Base-by-base conservation (phyloP, 2,797 vertebrate species). In the Sarcophilus harrisii region DNA sequence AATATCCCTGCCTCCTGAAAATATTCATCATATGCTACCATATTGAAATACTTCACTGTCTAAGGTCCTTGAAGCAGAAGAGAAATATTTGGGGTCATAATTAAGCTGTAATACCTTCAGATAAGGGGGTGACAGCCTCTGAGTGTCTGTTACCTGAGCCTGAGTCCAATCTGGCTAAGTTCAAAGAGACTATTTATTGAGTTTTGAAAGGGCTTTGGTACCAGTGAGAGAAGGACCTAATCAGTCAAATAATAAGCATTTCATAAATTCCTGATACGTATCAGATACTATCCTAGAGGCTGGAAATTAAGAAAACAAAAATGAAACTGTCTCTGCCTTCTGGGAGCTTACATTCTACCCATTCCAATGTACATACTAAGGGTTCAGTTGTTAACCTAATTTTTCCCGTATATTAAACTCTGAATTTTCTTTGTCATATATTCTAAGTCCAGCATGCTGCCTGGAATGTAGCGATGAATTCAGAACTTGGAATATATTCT, bases 151-250 rank as follows among this genome's bases (percentile, higher is more conserved):
- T 18, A 5, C 5, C 1, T 62, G 60, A 73, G 5, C 5, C 1
- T 62, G 60, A 73, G 5, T 32, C 18, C 16, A 18, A 27, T 0
- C 5, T 21, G 18, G 5, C 62, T 38, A 73, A 73, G 1, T 73
- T 73, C 62, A 73, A 14, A 8, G 62, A 73, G 60, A 66, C 30
- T 0, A 66, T 4, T 29, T 32, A 4, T 11, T 14, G 30, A 32
- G 12, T 32, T 60, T 60, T 62, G 29, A 62, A 30, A 62, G 30
- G 1, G 32, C 3, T 38, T 18, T n/a, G 3, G 16, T 73, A 32
- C 18, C n/a, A 73, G 4, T n/a, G n/a, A n/a, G n/a, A 1, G 5
- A 38, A 73, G 5, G 13, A 38, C 0, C 5, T 28, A n/a, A n/a
- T 18, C 14, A 16, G 6, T 66, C n/a, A 38, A 73, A n/a, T n/a